Base-by-base conservation (phyloP, 2,888 invertebrate genomes). In the Panopea generosa region DNA sequence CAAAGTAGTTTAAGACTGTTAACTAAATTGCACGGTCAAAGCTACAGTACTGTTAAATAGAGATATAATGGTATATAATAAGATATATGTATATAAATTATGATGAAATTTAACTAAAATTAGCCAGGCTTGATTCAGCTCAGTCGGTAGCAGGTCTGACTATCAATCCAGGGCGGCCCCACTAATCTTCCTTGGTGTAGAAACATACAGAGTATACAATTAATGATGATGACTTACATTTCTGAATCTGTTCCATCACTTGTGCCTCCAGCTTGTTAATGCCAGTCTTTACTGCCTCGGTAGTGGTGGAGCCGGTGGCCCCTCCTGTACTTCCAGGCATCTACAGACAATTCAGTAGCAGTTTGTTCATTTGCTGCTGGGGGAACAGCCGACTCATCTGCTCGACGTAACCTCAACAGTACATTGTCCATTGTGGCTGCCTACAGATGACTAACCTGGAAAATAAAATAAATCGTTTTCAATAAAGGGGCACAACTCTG, bases 201-300 rank as follows among this genome's bases (percentile, higher is more conserved):
- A n/a, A n/a, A n/a, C n/a, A n/a, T n/a, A n/a, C n/a, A n/a, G n/a
- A n/a, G n/a, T n/a, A n/a, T n/a, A n/a, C n/a, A n/a, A n/a, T n/a
- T n/a, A n/a, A n/a, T n/a, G n/a, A n/a, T n/a, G 1, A 50, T 62
- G 26, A 74, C 87, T 82, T 81, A 89, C 89, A 75, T 68, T 85
- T 86, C 43, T 86, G 73, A 52, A 89, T 76, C 60, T 88, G 83
- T 55, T 82, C 86, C 78, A 86, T 82, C 3, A 87, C 73, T 66
- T 84, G 82, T 45, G 86, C 84, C 66, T 84, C 83, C n/a, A 87
- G 57, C 66, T 87, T 86, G 55, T 86, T 76, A 16, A 88, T 61
- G 27, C 81, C 83, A 11, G 80, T 75, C 74, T 75, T 65, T 22
- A 78, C 47, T 22, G 77, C 71, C n/a, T 61, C 66, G 27, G 80